These are phyloP conservation scores for Xenopus borealis DNA, from an alignment of 2,113 vertebrate species.

Conservation along the genomic window DNA sequence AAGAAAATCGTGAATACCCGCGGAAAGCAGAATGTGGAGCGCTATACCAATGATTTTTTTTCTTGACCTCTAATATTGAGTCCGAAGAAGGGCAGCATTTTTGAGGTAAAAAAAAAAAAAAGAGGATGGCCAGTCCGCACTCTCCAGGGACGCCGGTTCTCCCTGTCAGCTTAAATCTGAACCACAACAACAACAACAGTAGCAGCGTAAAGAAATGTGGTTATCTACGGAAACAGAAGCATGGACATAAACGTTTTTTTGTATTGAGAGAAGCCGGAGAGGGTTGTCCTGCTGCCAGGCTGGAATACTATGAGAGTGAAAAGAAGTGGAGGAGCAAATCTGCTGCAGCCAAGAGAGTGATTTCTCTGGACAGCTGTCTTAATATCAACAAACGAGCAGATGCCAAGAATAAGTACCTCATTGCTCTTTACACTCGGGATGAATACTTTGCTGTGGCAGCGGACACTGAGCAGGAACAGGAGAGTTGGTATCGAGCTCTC, in stretches of 20 bases:
- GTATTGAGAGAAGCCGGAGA: slow-evolving; percentile 74
- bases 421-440: slow-evolving; percentile 95
- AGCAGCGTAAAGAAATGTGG: slow-evolving; percentile 83
- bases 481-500: slow-evolving; percentile 86
- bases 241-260: slow-evolving; percentile 95
- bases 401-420: slow-evolving; percentile 92
- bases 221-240: slow-evolving; percentile 93
- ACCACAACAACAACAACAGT: slow-evolving; percentile 67
- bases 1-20: neutral
- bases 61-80: too few species aligned
- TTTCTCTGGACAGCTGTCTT: slow-evolving; percentile 88
- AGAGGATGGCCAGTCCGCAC: slow-evolving; percentile 81
- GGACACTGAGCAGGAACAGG: slow-evolving; percentile 90
- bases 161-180: slow-evolving; percentile 59
- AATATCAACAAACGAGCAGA: slow-evolving; percentile 95
- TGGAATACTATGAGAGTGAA: slow-evolving; percentile 98
- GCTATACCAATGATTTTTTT: too few species aligned
- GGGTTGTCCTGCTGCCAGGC: slow-evolving; percentile 69
- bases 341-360: slow-evolving; percentile 83
- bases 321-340: slow-evolving; percentile 98
- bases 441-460: slow-evolving; percentile 96
- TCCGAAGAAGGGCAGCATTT: neutral
- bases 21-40: slow-evolving; percentile 47
- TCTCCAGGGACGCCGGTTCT: slow-evolving; percentile 55
- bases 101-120: neutral